These are phyloP conservation scores for Mergus octosetaceus DNA, from an alignment of 2,797 vertebrate species.

Conservation along the genomic window DNA sequence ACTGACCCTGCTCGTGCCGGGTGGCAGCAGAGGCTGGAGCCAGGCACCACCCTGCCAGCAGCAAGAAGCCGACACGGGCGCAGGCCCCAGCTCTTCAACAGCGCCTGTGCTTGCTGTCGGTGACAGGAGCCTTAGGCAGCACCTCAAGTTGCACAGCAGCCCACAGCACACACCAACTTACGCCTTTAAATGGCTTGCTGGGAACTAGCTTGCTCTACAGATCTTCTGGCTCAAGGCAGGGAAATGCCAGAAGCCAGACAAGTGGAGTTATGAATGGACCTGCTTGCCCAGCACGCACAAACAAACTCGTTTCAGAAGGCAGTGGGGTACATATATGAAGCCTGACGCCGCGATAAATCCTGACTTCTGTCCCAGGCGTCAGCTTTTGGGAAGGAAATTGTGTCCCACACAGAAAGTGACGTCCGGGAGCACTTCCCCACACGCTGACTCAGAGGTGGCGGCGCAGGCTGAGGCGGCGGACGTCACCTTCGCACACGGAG, in stretches of 20 bases:
- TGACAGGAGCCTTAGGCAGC: fast-evolving
- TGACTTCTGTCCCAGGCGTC: neutral
- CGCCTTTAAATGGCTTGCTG: neutral
- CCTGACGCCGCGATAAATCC: neutral
- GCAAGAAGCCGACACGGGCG: no score
- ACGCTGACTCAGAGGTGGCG: fast-evolving
- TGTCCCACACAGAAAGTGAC: neutral
- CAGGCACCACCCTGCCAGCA: neutral
- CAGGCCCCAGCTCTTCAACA: neutral
- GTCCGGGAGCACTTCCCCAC: neutral
- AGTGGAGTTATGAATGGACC: neutral
- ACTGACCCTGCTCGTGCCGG: neutral
- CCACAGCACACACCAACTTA: no score
- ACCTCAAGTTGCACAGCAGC: neutral
- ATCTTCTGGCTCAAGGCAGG: neutral
- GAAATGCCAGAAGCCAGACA: fast-evolving
- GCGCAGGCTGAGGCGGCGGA: neutral
- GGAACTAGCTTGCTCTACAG: neutral
- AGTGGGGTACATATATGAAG: neutral
- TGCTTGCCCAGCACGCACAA: neutral
- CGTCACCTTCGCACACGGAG: neutral
- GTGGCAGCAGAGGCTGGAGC: neutral
- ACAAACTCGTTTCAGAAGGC: neutral
- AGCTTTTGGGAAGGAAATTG: neutral
- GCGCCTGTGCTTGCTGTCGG: neutral